These are phyloP conservation scores for Alloplasta piceator DNA, from an alignment of 2,888 invertebrate genomes.

Conservation along the genomic window DNA sequence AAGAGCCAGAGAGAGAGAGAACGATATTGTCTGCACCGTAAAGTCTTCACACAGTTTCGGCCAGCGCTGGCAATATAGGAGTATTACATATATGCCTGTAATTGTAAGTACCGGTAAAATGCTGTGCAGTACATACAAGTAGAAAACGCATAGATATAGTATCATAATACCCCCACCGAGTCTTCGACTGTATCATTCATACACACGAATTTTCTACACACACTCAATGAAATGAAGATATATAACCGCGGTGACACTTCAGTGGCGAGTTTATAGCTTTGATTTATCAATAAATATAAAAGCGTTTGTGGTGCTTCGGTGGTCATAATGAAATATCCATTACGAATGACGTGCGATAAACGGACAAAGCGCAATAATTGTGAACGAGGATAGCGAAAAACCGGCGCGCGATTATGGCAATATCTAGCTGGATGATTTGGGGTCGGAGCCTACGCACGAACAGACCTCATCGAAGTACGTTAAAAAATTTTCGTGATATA, in stretches of 20 bases:
- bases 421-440: conserved; percentile 85
- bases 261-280: conserved; percentile 66
- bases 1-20: no score
- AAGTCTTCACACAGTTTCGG: no score
- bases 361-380: conserved; percentile 74
- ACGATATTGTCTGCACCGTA: no score
- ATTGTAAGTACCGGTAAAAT: no score
- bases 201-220: background rate
- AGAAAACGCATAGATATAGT: no score
- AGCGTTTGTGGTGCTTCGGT: conserved; percentile 72
- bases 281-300: conserved; percentile 71
- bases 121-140: no score
- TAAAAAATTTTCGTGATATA: conserved; percentile 60
- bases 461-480: conserved; percentile 83
- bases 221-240: conserved; percentile 43
- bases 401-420: conserved; percentile 82
- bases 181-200: conserved; percentile 48
- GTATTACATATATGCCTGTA: no score
- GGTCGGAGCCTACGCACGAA: conserved; percentile 83
- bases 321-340: conserved; percentile 73
- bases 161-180: no score
- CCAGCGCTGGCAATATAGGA: no score
- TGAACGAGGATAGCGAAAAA: conserved; percentile 74
- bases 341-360: conserved; percentile 70
- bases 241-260: conserved; percentile 70